Base-by-base conservation (phyloP, 2,888 invertebrate genomes). In the Caenorhabditis sp. region DNA sequence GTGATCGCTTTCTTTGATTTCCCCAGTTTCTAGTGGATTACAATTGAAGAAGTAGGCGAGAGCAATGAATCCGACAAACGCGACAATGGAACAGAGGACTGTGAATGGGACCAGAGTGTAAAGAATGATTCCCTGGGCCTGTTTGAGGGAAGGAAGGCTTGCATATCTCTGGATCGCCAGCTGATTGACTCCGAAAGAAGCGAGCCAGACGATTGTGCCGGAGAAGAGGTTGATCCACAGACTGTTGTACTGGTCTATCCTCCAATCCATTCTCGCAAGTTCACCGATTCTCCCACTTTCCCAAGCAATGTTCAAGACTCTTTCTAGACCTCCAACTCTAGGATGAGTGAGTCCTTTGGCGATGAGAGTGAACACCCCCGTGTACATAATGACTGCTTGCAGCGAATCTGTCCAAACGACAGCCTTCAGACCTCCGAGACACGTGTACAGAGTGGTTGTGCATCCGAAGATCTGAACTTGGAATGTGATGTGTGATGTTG, bases 111-210 rank as follows among this genome's bases (percentile, higher is more conserved):
- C 62, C 17, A 84, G 61, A 0, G 86, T 86, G 43, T 74, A 80
- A 27, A 79, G 75, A 55, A 86, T 84, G 41, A 86, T 83, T 13
- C 59, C 78, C 58, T 82, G 79, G 8, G 85, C 86, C 11, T 79
- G 63, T 56, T 81, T 78, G 15, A 86, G 56, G 8, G 79, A 70
- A 1, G 86, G 85, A 13, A 86, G 79, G 63, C 81, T 81, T 15
- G 78, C 75, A 55, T 86, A 86, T 71, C 86, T 79, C 48, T 86
- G 86, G 55, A 86, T 86, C 1, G 86, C 83, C 43, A 85, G 41
- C 56, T 86, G 86, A 73, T 86, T 86, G 8, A 86, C 86, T 20
- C 84, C 84, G 56, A 86, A 86, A 3, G 85, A 83, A 1, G 85
- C 85, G 22, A 86, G 74, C 85, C 86, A 86, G 4, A 81, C 80